Evolutionary conservation across 2,888 invertebrate species (phyloP), one percentile per base, ranked within the genome.

Genomic region (Hybos culiciformis): DNA sequence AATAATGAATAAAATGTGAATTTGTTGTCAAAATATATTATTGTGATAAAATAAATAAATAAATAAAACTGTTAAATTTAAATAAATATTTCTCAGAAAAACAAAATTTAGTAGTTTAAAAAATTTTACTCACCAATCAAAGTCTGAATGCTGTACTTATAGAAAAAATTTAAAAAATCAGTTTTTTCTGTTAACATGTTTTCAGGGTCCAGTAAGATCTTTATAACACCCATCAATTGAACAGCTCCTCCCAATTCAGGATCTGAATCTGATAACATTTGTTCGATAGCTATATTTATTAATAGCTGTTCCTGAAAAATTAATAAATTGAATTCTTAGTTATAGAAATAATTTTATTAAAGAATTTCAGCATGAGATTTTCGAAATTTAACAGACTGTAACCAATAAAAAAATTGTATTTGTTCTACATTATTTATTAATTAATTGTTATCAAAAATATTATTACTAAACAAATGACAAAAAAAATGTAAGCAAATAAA

Each of bases 171-270:
- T 43, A 99, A 76, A 67, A 99, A 99, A 67, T 98, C 97, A 15
- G 91, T 87, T 68, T 96, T 96, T 71, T 98, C 97, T 44, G 91
- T 87, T 51, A 96, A 72, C 96, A 97, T 97, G 66, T 96, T 97
- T 66, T 97, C 97, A 7, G 97, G 97, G 67, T 97, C 97, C 39
- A 97, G 74, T 24, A 97, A 72, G 53, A 94, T 78, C 59, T 92
- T 80, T 31, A 97, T 70, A 42, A 97, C 91, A 44, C 93, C 91
- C 77, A 92, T 91, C 49, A 99, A 73, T 70, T 96, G 96, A 53
- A 96, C 91, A 45, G 97, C 97, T 54, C 93, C 92, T 47, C 96
- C 96, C 53, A 98, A 70, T 70, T 98, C 98, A 46, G 93, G 90
- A 69, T 99, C 98, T 46, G 81, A 78, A 68, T 99, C 98, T 57